phyloP scores from a whole-genome alignment of 2,113 vertebrate species.

The Nycticorax nycticorax region DNA sequence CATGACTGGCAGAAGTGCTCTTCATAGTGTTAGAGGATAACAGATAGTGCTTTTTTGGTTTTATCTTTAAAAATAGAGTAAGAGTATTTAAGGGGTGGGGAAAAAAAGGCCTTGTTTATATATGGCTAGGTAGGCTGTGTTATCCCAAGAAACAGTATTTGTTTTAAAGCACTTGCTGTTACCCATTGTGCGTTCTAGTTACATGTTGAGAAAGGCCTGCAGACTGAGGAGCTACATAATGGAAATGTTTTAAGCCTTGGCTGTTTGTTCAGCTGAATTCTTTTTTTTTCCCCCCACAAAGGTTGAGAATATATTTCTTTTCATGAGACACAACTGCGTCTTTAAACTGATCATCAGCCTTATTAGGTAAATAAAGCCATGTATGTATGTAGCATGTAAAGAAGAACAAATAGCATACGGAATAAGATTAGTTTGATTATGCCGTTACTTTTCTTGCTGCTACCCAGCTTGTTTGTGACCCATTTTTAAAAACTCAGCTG shows the following conservation, averaged over 20 bases:
- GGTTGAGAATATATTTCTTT: not conserved
- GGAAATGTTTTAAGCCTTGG: not conserved
- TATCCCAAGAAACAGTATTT: not conserved
- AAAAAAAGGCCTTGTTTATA: not conserved
- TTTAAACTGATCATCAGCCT: not conserved
- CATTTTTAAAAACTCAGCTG: not conserved
- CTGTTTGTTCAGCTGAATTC: not conserved
- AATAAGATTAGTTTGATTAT: not conserved
- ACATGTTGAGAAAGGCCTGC: not conserved
- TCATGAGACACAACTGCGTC: not conserved
- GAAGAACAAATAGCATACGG: not conserved
- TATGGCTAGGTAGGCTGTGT: not conserved
- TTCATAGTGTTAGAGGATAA: not conserved
- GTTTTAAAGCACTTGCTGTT: not conserved
- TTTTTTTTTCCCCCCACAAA: not conserved
- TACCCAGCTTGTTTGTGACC: not conserved
- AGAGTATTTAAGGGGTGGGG: not conserved
- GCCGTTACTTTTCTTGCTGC: not conserved
- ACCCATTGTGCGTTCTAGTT: not conserved
- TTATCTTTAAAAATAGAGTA: not conserved
- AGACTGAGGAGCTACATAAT: not conserved
- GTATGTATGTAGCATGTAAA: not conserved
- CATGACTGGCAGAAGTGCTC: not conserved
- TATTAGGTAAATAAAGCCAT: not conserved
- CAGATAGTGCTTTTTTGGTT: not conserved